Evolutionary conservation across 2,888 invertebrate genomes (phyloP).

Genomic region (Lithodes maja): DNA sequence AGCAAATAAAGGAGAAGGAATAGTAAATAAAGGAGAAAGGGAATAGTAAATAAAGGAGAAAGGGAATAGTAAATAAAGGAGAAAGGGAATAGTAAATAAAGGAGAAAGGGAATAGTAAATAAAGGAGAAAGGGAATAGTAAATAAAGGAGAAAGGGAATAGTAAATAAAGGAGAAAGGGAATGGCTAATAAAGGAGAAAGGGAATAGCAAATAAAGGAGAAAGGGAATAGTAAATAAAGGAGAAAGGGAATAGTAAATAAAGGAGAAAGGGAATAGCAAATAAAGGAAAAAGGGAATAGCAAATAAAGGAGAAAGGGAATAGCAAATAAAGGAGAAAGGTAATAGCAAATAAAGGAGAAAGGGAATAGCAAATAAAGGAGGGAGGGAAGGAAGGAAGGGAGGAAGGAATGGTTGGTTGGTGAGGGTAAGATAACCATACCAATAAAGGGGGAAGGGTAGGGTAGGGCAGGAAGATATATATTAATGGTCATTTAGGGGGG

Average conservation of each 20-base stretch:
- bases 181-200: background rate
- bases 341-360: background rate
- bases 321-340: background rate
- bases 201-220: background rate
- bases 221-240: background rate
- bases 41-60: background rate
- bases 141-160: background rate
- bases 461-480: background rate
- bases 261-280: background rate
- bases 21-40: background rate
- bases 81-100: background rate
- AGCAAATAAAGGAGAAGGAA: background rate
- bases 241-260: background rate
- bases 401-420: background rate
- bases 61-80: background rate
- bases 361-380: background rate
- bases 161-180: background rate
- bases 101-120: background rate
- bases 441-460: background rate
- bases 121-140: background rate
- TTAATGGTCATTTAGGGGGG: too few relatives aligned
- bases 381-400: background rate
- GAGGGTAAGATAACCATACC: background rate
- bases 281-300: background rate
- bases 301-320: background rate